phyloP scores from a whole-genome alignment of 2,888 invertebrate genomes.

The Loripinus fragilis region DNA sequence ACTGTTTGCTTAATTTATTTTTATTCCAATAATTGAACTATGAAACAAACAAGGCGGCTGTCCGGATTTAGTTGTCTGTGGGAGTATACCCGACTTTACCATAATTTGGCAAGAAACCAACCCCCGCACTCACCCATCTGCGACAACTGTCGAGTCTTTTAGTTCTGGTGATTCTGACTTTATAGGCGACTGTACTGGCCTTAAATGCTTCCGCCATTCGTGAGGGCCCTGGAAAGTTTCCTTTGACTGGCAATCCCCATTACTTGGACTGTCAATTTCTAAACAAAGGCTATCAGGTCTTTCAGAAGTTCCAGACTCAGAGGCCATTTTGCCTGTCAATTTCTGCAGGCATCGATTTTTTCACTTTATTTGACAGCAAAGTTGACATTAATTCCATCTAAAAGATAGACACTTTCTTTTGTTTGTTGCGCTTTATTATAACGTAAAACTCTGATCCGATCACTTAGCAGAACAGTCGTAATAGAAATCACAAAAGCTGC shows the following conservation, averaged over 20 bases:
- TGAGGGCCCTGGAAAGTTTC: slow-evolving; percentile 77
- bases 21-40: no score
- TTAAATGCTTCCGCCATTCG: slow-evolving; percentile 77
- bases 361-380: no score
- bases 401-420: no score
- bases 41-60: no score
- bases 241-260: slow-evolving; percentile 9
- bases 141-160: slow-evolving; percentile 14
- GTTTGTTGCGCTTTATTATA: no score
- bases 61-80: no score
- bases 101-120: no score
- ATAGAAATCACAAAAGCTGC: no score
- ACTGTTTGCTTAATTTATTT: no score
- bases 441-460: no score
- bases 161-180: slow-evolving; percentile 37
- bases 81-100: no score
- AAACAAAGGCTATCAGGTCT: slow-evolving; percentile 10
- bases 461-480: no score
- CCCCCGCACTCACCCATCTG: not conserved
- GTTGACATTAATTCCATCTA: not conserved
- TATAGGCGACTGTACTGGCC: slow-evolving; percentile 69
- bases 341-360: not conserved
- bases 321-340: slow-evolving; percentile 37
- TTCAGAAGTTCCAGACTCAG: slow-evolving; percentile 9
- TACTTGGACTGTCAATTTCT: not conserved